Percentiles rank a stretch among this genome's conserved stretches.
Evolutionary conservation across 2,797 vertebrate species (phyloP).

Genomic region (Alauda arvensis): DNA sequence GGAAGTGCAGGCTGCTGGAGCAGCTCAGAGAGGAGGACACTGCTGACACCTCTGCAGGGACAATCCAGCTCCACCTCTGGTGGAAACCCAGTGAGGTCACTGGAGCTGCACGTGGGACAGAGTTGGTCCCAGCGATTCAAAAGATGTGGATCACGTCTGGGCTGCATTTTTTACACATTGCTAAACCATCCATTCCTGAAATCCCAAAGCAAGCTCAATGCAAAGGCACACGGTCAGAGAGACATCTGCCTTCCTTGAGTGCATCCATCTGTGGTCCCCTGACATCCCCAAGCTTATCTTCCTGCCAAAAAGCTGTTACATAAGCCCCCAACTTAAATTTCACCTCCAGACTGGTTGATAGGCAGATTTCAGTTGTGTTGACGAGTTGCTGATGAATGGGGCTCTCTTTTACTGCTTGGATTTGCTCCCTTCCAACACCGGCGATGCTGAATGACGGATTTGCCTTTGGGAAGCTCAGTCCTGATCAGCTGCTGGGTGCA

Average conservation of each 20-base stretch:
- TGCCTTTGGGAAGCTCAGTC: background rate
- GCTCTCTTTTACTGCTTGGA: background rate
- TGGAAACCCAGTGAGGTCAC: slow-evolving; percentile 10
- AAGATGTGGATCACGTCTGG: background rate
- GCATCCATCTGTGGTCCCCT: slow-evolving; percentile 59
- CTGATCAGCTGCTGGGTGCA: background rate
- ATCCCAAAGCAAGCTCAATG: slow-evolving; percentile 43
- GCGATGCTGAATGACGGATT: background rate
- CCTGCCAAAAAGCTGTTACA: slow-evolving; percentile 54
- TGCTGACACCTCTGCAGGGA: background rate
- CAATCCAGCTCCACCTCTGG: background rate
- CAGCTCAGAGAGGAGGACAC: background rate
- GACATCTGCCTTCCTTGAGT: slow-evolving; percentile 66
- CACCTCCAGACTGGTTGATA: slow-evolving; percentile 3
- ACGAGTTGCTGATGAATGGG: background rate
- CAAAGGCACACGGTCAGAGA: slow-evolving; percentile 19
- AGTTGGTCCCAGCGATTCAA: background rate
- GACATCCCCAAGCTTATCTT: slow-evolving; percentile 18
- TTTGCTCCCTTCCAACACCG: rapidly evolving
- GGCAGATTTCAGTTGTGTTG: slow-evolving; percentile 21
- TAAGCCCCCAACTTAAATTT: slow-evolving; percentile 46
- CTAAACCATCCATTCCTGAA: slow-evolving; percentile 59
- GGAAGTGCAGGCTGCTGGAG: background rate
- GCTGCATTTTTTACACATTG: slow-evolving; percentile 53
- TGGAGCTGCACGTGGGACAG: background rate